Conservation (phyloP, 1,140 invertebrate genomes). For the Drosophila navojoa region DNA sequence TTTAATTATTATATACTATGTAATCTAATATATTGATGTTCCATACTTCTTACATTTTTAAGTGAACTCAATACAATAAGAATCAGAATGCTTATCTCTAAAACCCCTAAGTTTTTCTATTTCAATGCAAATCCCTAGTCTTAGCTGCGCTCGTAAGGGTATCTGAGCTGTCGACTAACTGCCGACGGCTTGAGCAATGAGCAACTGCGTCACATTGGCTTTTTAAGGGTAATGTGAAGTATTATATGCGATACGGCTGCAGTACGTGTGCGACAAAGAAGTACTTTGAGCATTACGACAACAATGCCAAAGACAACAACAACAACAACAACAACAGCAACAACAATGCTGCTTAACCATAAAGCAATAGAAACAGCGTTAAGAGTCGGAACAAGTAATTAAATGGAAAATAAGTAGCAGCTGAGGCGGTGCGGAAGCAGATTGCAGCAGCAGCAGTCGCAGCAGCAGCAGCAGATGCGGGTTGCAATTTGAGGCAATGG, state of each 20-base stretch:
- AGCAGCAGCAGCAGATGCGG: conserved; percentile 23
- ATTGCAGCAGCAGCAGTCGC: conserved; percentile 20
- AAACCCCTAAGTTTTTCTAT: no score
- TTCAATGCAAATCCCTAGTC: no score
- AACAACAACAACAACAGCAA: conserved; percentile 29
- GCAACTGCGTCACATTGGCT: conserved; percentile 59
- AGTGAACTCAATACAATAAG: no score
- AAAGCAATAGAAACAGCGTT: conserved; percentile 68
- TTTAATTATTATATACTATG: no score
- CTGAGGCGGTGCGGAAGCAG: conserved; percentile 50
- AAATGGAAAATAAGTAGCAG: conserved; percentile 69
- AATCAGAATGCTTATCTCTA: no score
- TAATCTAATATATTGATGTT: no score
- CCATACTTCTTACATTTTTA: no score
- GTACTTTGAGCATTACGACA: conserved; percentile 59
- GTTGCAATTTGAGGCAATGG: conserved; percentile 47
- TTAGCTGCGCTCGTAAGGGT: conserved; percentile 4
- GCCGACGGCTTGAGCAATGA: conserved; percentile 24
- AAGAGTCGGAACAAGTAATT: conserved; percentile 80
- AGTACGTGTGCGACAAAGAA: conserved; percentile 72
- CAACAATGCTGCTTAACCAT: conserved; percentile 35
- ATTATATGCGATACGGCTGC: conserved; percentile 31
- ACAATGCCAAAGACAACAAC: conserved; percentile 39
- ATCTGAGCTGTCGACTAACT: background rate
- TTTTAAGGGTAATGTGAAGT: conserved; percentile 40